Conservation (phyloP, 2,888 invertebrate genomes). For the Aphodius granarius region DNA sequence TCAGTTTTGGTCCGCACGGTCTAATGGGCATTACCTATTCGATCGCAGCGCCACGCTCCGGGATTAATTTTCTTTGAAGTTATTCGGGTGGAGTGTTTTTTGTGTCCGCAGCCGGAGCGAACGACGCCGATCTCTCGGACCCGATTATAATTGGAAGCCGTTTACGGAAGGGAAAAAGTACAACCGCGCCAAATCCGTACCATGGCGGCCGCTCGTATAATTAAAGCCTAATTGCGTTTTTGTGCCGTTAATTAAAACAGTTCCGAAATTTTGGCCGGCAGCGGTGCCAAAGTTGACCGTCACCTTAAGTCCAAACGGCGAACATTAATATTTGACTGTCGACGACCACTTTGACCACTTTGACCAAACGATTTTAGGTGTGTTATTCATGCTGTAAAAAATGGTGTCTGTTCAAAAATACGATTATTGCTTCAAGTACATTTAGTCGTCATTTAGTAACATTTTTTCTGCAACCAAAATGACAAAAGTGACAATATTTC, state of each 20-base stretch:
- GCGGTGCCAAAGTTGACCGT: background rate
- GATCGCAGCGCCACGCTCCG: background rate
- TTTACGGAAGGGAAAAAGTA: conserved; percentile 4
- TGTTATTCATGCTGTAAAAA: no score
- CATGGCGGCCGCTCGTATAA: background rate
- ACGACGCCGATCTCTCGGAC: conserved; percentile 1
- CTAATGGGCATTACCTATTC: conserved; percentile 4
- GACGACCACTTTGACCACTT: background rate
- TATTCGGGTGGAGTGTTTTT: conserved; percentile 8
- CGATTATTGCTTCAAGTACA: no score
- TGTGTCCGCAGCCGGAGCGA: conserved; percentile 1
- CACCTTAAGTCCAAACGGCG: background rate
- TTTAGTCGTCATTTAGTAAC: no score
- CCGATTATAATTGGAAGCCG: conserved; percentile 13
- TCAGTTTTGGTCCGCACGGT: background rate
- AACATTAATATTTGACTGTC: background rate
- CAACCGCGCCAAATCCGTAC: background rate
- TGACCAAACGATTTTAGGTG: background rate
- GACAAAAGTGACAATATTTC: no score
- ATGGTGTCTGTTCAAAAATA: no score
- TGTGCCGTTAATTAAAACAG: background rate
- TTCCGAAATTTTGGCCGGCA: background rate
- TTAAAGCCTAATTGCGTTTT: background rate
- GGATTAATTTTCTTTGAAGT: conserved; percentile 13
- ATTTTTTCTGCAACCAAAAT: no score